Conservation (phyloP, 2,113 vertebrate species). For the Psittacula cyanocephala region DNA sequence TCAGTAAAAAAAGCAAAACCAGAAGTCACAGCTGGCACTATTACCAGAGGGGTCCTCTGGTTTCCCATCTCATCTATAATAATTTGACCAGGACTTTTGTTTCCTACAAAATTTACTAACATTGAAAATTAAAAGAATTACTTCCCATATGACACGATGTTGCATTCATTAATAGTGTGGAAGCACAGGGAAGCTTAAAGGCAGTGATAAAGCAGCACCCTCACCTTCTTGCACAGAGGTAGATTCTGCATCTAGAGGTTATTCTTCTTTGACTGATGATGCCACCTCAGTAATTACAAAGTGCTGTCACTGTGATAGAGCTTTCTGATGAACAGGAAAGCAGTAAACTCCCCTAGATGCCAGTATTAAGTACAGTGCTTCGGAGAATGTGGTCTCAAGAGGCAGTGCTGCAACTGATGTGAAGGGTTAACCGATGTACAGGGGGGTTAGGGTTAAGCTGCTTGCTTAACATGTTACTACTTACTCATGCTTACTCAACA, state of each 20-base stretch:
- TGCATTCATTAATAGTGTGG: background rate
- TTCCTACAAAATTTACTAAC: background rate
- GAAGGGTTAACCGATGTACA: too few relatives aligned
- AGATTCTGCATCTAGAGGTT: background rate
- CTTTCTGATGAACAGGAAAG: background rate
- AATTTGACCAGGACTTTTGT: background rate
- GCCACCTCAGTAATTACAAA: background rate
- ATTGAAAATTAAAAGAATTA: background rate
- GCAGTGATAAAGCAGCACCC: background rate
- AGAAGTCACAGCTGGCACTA: background rate
- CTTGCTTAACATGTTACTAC: too few relatives aligned
- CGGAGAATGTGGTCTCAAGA: background rate
- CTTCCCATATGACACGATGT: background rate
- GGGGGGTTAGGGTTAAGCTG: too few relatives aligned
- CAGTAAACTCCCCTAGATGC: background rate
- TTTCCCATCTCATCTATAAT: background rate
- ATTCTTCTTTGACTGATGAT: background rate
- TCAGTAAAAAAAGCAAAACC: background rate
- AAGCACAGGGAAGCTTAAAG: background rate
- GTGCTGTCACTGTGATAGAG: background rate
- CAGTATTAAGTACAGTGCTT: background rate
- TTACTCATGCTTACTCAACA: too few relatives aligned
- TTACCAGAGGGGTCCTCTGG: background rate
- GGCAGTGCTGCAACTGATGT: background rate
- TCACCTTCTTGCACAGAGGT: background rate